phyloP scores from a whole-genome alignment of 2,888 invertebrate species.

The Aplocera efformata region DNA sequence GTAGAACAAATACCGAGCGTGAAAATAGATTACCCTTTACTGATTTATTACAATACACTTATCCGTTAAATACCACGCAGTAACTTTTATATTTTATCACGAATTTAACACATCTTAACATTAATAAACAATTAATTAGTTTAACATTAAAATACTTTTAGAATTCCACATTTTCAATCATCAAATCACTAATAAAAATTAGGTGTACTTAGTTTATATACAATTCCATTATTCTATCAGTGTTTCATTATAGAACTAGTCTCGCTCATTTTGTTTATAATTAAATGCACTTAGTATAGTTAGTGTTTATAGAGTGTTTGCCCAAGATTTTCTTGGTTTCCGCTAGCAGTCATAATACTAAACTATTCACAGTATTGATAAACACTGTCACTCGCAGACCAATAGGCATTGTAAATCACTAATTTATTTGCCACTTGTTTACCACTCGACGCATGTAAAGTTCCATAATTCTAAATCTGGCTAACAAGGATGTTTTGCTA shows the following conservation, averaged over 20 bases:
- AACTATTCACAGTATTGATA: constrained; percentile 45
- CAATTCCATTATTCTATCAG: constrained; percentile 51
- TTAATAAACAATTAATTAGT: constrained; percentile 62
- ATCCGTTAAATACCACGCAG: constrained; percentile 35
- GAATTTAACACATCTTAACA: constrained; percentile 67
- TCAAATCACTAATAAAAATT: constrained; percentile 47
- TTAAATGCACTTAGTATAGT: constrained; percentile 31
- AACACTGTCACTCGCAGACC: constrained; percentile 41
- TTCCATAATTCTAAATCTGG: constrained; percentile 7
- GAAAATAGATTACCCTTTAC: constrained; percentile 29
- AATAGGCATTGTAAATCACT: constrained; percentile 35
- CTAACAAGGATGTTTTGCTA: constrained; percentile 1
- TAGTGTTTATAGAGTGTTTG: constrained; percentile 36
- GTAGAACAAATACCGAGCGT: constrained; percentile 11
- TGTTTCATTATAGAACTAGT: constrained; percentile 37
- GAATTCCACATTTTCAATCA: constrained; percentile 56
- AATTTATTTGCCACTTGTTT: constrained; percentile 12
- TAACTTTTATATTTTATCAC: constrained; percentile 65
- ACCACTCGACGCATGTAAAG: constrained; percentile 18
- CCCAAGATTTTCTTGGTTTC: constrained; percentile 39
- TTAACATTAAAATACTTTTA: constrained; percentile 66
- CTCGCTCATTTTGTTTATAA: constrained; percentile 38
- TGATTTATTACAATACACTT: constrained; percentile 43
- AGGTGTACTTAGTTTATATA: constrained; percentile 31
- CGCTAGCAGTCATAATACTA: constrained; percentile 44